phyloP scores from a whole-genome alignment of 2,113 vertebrate genomes.

The Copsychus sechellarum region DNA sequence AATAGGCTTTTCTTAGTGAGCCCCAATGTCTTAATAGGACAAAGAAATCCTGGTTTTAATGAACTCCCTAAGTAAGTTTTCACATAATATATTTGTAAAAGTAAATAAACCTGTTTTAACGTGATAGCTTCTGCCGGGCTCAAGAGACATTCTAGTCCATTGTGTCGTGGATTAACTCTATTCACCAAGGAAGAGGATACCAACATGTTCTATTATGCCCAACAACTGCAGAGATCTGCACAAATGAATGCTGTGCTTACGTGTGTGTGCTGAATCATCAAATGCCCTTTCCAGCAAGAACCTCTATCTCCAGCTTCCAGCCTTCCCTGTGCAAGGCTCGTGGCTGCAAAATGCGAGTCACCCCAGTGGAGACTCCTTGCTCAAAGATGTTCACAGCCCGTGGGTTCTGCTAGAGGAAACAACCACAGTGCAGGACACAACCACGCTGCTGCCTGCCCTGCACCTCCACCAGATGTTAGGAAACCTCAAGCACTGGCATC shows the following conservation, averaged over 20 bases:
- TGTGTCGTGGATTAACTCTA: constrained; percentile 28
- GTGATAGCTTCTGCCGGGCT: constrained; percentile 46
- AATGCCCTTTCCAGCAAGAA: constrained; percentile 2
- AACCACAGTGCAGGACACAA: neutral
- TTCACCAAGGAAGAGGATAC: constrained; percentile 28
- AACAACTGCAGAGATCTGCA: constrained; percentile 39
- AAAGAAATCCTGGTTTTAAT: constrained; percentile 39
- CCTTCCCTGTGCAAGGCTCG: accelerated
- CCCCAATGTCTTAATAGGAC: neutral
- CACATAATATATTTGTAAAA: neutral
- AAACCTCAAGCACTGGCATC: neutral
- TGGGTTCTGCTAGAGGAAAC: neutral
- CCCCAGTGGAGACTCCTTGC: neutral
- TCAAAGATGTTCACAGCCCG: neutral
- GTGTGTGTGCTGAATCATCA: constrained; percentile 37
- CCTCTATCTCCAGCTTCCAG: neutral
- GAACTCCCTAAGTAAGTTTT: constrained; percentile 21
- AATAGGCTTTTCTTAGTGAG: constrained; percentile 24
- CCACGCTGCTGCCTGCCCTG: neutral
- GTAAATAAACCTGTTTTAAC: constrained; percentile 63
- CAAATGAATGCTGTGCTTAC: neutral
- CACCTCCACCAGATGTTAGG: neutral
- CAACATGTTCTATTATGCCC: constrained; percentile 57
- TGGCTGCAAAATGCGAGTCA: neutral
- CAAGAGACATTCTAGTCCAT: constrained; percentile 26